phyloP scores from a whole-genome alignment of 2,888 invertebrate genomes.

The Dastarcus helophoroides region DNA sequence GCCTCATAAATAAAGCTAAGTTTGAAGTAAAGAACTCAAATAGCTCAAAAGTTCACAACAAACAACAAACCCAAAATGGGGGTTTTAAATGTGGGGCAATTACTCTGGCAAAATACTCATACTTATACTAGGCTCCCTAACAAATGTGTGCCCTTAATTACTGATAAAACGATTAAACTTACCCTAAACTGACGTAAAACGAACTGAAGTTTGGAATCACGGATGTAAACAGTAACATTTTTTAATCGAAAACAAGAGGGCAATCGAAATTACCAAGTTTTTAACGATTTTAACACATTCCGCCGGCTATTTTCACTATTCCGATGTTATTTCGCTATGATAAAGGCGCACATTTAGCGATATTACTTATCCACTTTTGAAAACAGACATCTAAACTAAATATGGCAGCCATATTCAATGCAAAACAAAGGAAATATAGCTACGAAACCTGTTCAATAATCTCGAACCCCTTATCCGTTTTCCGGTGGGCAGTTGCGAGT shows the following conservation, averaged over 20 bases:
- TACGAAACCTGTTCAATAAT: slow-evolving; percentile 36
- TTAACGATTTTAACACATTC: slow-evolving; percentile 37
- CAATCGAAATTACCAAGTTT: slow-evolving; percentile 34
- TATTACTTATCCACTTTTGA: slow-evolving; percentile 42
- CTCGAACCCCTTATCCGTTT: slow-evolving; percentile 35
- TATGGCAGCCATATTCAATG: slow-evolving; percentile 77
- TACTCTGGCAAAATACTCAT: no score
- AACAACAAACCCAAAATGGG: no score
- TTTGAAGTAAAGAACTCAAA: no score
- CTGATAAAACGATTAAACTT: slow-evolving; percentile 22
- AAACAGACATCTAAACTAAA: slow-evolving; percentile 74
- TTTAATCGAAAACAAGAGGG: slow-evolving; percentile 32
- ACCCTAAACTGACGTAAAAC: slow-evolving; percentile 51
- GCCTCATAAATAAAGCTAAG: no score
- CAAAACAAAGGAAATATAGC: slow-evolving; percentile 58
- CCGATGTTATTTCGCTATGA: slow-evolving; percentile 30
- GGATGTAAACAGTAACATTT: slow-evolving; percentile 70
- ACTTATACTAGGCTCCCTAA: no score
- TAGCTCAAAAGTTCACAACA: no score
- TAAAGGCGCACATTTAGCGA: slow-evolving; percentile 30
- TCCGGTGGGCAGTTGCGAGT: slow-evolving; percentile 22
- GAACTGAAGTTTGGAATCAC: slow-evolving; percentile 51
- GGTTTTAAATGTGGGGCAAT: no score
- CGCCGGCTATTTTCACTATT: slow-evolving; percentile 32
- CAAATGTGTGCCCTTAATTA: no score